A percentile compares a stretch with the other conserved stretches of the same genome.
Conservation (phyloP, 2,888 invertebrate genomes). For the Pseudococcus jackbeardsleyi region DNA sequence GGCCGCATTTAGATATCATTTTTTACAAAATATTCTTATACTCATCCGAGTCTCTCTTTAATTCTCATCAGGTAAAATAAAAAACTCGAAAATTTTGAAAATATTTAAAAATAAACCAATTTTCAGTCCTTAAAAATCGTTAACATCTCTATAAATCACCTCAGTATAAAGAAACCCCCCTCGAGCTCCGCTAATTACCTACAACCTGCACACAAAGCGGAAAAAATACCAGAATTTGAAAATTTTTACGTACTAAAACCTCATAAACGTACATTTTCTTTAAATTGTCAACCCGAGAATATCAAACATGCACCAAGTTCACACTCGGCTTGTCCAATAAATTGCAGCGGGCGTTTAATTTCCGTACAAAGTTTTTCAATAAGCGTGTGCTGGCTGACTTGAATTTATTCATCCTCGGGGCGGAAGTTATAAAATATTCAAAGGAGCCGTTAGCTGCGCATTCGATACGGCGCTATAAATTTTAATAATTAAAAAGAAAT, state of each 20-base stretch:
- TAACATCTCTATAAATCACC: no score
- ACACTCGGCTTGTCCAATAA: not conserved
- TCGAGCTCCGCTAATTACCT: no score
- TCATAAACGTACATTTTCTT: not conserved
- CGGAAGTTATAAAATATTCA: constrained; percentile 48
- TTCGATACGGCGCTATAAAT: not conserved
- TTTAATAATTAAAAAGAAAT: constrained; percentile 47
- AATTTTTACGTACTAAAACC: not conserved
- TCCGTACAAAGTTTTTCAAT: constrained; percentile 44
- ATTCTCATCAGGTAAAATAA: no score
- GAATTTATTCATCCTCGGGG: constrained; percentile 47
- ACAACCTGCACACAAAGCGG: not conserved
- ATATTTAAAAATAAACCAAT: no score
- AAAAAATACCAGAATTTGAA: not conserved
- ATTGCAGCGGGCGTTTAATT: constrained; percentile 29
- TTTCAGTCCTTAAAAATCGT: no score
- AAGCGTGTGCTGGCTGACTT: constrained; percentile 31
- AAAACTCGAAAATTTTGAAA: no score
- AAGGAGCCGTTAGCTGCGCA: not conserved
- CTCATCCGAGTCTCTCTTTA: no score
- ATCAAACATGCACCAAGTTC: not conserved
- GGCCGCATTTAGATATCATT: no score
- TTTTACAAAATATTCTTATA: no score
- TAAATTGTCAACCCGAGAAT: not conserved
- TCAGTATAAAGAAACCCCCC: no score